Evolutionary conservation across 2,113 vertebrate genomes (phyloP).

Genomic region (Bettongia penicillata): DNA sequence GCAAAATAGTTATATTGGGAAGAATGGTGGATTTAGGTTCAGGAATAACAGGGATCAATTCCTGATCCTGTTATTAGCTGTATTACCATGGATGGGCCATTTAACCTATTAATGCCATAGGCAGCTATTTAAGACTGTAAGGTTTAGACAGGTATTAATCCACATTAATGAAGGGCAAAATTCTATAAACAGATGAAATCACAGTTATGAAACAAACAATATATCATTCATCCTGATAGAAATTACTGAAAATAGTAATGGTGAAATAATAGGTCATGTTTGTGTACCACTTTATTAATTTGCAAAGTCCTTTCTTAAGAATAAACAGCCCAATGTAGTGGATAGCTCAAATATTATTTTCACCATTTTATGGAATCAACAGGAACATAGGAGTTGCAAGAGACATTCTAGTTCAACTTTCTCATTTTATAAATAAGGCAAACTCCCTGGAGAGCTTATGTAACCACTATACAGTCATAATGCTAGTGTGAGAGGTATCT

Average conservation of each 20-base stretch:
- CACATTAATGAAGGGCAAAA: background rate
- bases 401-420: background rate
- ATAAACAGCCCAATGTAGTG: background rate
- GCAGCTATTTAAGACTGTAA: background rate
- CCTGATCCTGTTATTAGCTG: background rate
- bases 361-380: background rate
- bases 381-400: background rate
- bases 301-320: background rate
- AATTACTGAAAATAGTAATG: background rate
- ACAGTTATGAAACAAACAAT: background rate
- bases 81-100: background rate
- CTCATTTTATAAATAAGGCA: background rate
- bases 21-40: background rate
- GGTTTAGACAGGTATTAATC: background rate
- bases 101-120: background rate
- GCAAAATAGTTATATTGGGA: background rate
- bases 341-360: background rate
- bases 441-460: background rate
- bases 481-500: background rate
- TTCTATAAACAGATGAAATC: background rate
- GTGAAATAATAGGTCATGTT: background rate
- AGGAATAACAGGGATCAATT: background rate
- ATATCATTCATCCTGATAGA: background rate
- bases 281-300: background rate
- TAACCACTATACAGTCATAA: background rate